Percentiles rank a stretch among this genome's conserved stretches.
phyloP scores from a whole-genome alignment of 2,113 vertebrate species.

The Pelodiscus sinensis region DNA sequence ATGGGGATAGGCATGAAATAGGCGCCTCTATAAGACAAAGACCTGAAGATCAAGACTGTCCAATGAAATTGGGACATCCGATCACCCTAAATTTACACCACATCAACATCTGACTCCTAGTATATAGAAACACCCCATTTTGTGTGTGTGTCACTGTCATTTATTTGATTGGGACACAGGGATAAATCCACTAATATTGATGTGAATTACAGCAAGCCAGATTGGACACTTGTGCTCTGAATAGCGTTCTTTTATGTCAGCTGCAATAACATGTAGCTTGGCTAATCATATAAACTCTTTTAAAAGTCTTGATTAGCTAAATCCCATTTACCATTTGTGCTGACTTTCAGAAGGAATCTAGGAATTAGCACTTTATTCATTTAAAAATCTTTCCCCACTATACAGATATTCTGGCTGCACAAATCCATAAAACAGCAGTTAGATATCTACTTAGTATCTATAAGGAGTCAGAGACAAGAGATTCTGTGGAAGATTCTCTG shows the following conservation, averaged over 20 bases:
- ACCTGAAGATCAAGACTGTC: no score
- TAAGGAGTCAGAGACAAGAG: neutral
- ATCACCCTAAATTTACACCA: neutral
- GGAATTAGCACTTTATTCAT: slow-evolving; percentile 27
- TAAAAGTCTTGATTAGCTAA: neutral
- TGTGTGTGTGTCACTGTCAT: fast-evolving
- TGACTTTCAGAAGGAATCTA: neutral
- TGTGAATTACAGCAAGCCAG: neutral
- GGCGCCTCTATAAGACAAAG: no score
- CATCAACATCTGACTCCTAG: fast-evolving
- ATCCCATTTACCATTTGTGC: slow-evolving; percentile 11
- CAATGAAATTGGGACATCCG: no score
- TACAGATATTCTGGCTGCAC: neutral
- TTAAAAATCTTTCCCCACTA: neutral
- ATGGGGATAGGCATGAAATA: no score
- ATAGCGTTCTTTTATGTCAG: neutral
- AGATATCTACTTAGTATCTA: slow-evolving; percentile 14
- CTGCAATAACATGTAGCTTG: neutral
- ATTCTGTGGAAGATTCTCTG: slow-evolving; percentile 43
- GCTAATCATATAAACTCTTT: neutral
- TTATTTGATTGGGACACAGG: fast-evolving
- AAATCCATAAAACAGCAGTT: slow-evolving; percentile 36
- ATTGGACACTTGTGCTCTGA: neutral
- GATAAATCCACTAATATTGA: fast-evolving
- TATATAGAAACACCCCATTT: fast-evolving